Conservation (phyloP, 2,113 vertebrate genomes). For the Procavia capensis region DNA sequence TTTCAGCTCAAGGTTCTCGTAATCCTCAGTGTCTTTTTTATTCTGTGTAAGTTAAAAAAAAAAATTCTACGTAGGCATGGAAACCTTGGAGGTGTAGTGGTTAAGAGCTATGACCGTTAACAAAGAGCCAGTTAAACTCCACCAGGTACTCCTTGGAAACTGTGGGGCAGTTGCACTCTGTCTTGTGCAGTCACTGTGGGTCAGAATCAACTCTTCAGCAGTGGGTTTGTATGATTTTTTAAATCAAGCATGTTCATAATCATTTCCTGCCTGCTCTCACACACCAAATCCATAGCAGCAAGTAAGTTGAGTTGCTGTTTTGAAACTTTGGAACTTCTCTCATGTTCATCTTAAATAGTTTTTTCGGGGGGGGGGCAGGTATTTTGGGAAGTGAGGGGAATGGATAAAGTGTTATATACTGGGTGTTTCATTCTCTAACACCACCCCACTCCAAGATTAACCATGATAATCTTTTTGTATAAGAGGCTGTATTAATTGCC, state of each 20-base stretch:
- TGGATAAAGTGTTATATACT: background rate
- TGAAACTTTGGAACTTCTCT: constrained; percentile 43
- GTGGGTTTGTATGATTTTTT: too few species aligned
- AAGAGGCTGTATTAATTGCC: background rate
- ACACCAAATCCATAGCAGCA: background rate
- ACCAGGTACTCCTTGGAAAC: too few species aligned
- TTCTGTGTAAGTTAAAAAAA: background rate
- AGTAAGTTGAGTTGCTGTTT: background rate
- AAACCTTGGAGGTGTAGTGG: too few species aligned
- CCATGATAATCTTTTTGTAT: background rate
- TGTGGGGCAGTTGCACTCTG: too few species aligned
- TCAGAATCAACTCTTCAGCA: too few species aligned
- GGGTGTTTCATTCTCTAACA: background rate
- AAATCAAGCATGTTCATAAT: background rate
- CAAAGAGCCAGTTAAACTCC: too few species aligned
- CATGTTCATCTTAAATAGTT: background rate
- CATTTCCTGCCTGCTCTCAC: background rate
- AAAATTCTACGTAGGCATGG: too few species aligned
- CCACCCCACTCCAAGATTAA: background rate
- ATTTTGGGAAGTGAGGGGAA: background rate
- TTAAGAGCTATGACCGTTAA: too few species aligned
- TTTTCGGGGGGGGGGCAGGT: too few species aligned
- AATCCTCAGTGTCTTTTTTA: background rate
- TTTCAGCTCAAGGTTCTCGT: background rate
- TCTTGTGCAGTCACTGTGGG: too few species aligned